Conservation (phyloP, 2,797 vertebrate species). For the Kryptolebias ocellatus region DNA sequence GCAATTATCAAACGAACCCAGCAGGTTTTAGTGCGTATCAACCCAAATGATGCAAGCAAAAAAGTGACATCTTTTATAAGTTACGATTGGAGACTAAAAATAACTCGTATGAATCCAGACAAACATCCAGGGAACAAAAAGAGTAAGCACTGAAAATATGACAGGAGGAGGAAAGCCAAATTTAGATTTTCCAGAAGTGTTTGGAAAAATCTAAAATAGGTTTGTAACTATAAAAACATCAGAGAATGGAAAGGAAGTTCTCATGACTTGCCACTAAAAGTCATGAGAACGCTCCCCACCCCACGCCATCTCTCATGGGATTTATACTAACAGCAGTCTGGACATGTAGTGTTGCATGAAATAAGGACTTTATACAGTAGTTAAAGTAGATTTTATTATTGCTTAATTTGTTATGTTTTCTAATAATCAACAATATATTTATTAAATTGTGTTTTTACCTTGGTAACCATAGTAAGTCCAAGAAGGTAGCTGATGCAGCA, state of each 20-base stretch:
- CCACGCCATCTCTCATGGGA: conserved; percentile 40
- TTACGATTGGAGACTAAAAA: too few relatives aligned
- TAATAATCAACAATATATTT: background rate
- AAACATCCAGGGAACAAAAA: background rate
- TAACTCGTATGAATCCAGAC: background rate
- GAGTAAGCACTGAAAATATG: background rate
- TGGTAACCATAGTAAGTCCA: conserved; percentile 98
- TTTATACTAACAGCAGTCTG: conserved; percentile 34
- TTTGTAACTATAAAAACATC: conserved; percentile 52
- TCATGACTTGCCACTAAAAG: conserved; percentile 67
- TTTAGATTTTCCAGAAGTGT: conserved; percentile 3
- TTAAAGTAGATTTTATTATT: background rate
- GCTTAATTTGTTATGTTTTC: background rate
- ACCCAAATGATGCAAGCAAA: background rate
- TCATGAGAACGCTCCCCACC: conserved; percentile 31
- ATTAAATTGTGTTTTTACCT: conserved; percentile 75
- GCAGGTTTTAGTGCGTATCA: too few relatives aligned
- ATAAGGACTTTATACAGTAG: background rate
- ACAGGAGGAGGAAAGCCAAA: background rate
- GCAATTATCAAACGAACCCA: too few relatives aligned
- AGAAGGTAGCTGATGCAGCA: conserved; percentile 98
- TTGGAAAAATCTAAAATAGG: conserved; percentile 40
- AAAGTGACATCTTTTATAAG: background rate
- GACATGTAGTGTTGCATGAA: conserved; percentile 32
- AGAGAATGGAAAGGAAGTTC: conserved; percentile 54